These are phyloP conservation scores for Chaetops frenatus DNA, from an alignment of 2,113 vertebrate species.

Conservation along the genomic window DNA sequence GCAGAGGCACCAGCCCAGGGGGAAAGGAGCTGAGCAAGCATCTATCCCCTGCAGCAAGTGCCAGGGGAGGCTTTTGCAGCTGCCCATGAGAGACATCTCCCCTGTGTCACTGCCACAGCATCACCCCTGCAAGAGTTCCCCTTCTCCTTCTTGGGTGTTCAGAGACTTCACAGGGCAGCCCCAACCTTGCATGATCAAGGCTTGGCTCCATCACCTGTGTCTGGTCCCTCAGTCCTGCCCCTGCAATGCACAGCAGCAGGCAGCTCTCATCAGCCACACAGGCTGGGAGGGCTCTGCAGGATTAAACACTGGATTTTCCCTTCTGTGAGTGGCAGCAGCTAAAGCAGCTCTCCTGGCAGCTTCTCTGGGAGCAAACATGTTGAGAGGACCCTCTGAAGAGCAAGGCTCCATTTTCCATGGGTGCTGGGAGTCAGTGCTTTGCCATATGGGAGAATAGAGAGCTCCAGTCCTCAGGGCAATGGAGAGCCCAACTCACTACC, in stretches of 20 bases:
- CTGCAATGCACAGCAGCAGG: not conserved
- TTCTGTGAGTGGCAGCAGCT: not conserved
- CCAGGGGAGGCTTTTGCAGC: not conserved
- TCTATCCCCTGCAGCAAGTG: not conserved
- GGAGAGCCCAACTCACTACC: not conserved
- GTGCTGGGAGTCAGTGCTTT: not conserved
- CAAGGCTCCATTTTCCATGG: not conserved
- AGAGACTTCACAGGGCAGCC: not conserved
- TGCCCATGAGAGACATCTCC: not conserved
- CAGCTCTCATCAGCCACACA: not conserved
- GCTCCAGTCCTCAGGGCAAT: not conserved
- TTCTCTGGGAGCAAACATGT: not conserved
- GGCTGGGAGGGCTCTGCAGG: not conserved
- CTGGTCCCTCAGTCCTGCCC: not conserved
- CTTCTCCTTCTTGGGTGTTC: not conserved
- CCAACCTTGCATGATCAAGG: not conserved
- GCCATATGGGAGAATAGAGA: rapidly evolving
- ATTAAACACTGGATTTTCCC: not conserved
- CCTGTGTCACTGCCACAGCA: not conserved
- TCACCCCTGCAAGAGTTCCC: not conserved
- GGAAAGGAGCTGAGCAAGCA: not conserved
- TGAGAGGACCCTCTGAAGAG: not conserved
- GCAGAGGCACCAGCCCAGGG: not conserved
- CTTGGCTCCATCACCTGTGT: not conserved
- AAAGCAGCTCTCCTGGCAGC: not conserved